These are phyloP conservation scores for Phalacrocorax brasilianus DNA, from an alignment of 2,113 vertebrate genomes.

Conservation along the genomic window DNA sequence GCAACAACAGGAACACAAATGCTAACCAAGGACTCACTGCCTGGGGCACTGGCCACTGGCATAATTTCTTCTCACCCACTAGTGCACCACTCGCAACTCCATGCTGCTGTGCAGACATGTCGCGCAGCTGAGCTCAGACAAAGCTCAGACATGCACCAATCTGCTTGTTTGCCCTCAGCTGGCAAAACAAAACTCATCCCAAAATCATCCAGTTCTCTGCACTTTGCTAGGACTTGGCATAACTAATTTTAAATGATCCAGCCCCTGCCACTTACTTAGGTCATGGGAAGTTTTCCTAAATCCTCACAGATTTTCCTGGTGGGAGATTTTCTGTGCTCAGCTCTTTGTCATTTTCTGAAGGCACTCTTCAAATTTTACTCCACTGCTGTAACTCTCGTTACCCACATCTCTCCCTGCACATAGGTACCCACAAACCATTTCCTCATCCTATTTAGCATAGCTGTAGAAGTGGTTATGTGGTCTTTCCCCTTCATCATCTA, in stretches of 20 bases:
- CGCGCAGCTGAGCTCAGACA: neutral
- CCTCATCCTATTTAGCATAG: neutral
- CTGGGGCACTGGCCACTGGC: no score
- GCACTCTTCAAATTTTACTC: neutral
- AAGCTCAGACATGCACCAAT: accelerated
- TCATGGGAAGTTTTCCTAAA: neutral
- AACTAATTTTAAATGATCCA: neutral
- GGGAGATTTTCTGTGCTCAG: neutral
- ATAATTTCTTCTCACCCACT: accelerated
- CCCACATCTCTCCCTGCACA: neutral
- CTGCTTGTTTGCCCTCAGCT: neutral
- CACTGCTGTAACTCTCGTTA: neutral
- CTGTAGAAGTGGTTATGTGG: neutral
- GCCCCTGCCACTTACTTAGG: neutral
- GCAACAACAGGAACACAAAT: neutral
- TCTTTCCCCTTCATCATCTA: neutral
- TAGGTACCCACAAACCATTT: neutral
- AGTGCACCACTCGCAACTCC: accelerated
- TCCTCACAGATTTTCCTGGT: neutral
- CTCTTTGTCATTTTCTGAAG: neutral
- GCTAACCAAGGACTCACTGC: neutral
- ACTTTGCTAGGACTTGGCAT: neutral
- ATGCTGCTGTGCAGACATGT: accelerated
- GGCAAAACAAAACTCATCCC: neutral
- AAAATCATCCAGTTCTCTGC: neutral